Percentiles rank a stretch among this genome's conserved stretches.
Conservation (phyloP, 2,888 invertebrate genomes). For the Acholoe squamosa region DNA sequence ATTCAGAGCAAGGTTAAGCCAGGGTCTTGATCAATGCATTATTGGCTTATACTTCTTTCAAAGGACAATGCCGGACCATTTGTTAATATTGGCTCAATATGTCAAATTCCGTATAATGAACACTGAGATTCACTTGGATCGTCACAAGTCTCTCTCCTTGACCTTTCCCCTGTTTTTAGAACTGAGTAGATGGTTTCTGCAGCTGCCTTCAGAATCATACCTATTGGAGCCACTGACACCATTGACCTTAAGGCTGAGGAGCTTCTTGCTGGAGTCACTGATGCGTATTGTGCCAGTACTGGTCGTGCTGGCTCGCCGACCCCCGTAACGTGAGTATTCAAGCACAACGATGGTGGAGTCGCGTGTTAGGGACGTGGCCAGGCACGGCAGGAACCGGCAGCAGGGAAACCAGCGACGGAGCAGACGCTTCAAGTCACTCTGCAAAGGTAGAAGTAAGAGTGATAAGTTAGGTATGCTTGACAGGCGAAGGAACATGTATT, state of each 20-base stretch:
- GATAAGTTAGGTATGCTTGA: no score
- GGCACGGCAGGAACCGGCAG: conserved; percentile 49
- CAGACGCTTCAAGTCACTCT: conserved; percentile 62
- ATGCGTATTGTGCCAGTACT: conserved; percentile 45
- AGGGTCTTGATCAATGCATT: no score
- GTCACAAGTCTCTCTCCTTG: conserved; percentile 41
- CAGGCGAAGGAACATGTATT: no score
- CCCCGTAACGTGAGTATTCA: conserved; percentile 33
- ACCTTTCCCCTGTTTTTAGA: not conserved
- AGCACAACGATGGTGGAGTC: conserved; percentile 53
- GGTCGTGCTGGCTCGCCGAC: conserved; percentile 41
- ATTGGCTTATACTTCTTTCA: no score
- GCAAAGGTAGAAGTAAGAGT: not conserved
- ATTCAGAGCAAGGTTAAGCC: no score
- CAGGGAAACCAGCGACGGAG: conserved; percentile 59
- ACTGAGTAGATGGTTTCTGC: conserved; percentile 36
- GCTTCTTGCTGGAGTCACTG: conserved; percentile 55
- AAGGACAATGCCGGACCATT: no score
- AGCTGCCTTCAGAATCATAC: not conserved
- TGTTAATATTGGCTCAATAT: no score
- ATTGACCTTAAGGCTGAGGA: conserved; percentile 57
- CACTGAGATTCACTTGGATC: not conserved
- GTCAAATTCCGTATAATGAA: no score
- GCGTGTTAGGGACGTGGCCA: conserved; percentile 49
- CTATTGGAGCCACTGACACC: not conserved